These are phyloP conservation scores for Clusia tigrina DNA, from an alignment of 2,888 invertebrate species.

Conservation along the genomic window DNA sequence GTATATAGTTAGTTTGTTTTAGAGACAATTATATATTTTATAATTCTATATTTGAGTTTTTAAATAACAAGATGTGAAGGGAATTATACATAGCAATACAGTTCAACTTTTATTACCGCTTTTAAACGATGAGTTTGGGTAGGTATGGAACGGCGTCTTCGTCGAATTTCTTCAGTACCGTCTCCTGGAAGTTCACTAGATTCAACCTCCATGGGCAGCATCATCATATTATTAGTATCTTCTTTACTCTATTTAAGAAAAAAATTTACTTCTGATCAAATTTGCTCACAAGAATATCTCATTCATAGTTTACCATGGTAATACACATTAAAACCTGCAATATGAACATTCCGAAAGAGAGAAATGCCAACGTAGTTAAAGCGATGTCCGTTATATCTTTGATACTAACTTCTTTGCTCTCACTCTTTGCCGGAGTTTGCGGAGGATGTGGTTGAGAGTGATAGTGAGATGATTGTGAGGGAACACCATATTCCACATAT, in stretches of 20 bases:
- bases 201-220: constrained; percentile 37
- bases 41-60: too few relatives aligned
- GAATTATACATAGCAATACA: too few relatives aligned
- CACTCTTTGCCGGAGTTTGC: constrained; percentile 29
- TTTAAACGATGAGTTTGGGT: neutral
- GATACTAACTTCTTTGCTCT: constrained; percentile 69
- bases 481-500: constrained; percentile 36
- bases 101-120: too few relatives aligned
- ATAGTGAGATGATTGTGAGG: constrained; percentile 28
- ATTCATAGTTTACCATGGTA: constrained; percentile 54
- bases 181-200: neutral
- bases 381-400: constrained; percentile 81
- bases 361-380: constrained; percentile 80
- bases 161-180: neutral
- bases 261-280: neutral
- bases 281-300: neutral
- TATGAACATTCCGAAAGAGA: constrained; percentile 82
- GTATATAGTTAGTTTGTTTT: too few relatives aligned
- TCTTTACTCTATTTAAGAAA: constrained; percentile 36
- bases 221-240: constrained; percentile 33
- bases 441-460: constrained; percentile 26
- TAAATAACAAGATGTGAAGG: too few relatives aligned
- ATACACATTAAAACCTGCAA: constrained; percentile 82
- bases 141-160: neutral
- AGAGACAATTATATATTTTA: too few relatives aligned